phyloP scores from a whole-genome alignment of 2,888 invertebrate genomes.

The Pogonocherus hispidulus region DNA sequence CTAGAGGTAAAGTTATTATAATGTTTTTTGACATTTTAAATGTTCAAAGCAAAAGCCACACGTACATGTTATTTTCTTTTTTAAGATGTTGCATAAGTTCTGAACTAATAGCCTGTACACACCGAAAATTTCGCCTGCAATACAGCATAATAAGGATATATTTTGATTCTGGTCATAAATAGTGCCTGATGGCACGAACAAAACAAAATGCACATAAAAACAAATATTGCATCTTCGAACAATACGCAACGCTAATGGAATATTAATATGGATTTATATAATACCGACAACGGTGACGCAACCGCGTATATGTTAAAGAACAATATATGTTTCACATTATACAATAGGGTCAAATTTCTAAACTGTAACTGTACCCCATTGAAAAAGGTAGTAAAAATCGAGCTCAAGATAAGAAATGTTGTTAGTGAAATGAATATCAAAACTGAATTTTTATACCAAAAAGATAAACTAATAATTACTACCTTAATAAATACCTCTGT shows the following conservation, averaged over 20 bases:
- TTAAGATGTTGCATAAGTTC: background rate
- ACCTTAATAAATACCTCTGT: too few species aligned
- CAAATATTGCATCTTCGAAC: slow-evolving; percentile 27
- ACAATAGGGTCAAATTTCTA: background rate
- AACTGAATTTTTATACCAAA: too few species aligned
- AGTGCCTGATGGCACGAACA: slow-evolving; percentile 2
- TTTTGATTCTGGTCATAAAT: slow-evolving; percentile 19
- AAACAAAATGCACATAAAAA: slow-evolving; percentile 24
- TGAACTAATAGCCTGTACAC: background rate
- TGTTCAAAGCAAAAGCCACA: too few species aligned
- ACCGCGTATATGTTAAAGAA: background rate
- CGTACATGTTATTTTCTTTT: background rate
- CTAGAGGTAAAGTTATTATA: too few species aligned
- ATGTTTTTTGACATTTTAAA: too few species aligned
- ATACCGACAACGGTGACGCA: slow-evolving; percentile 9
- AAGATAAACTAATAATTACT: too few species aligned
- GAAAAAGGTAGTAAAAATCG: too few species aligned
- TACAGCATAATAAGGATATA: background rate
- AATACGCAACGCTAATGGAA: slow-evolving; percentile 7
- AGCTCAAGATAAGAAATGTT: too few species aligned
- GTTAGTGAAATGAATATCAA: too few species aligned
- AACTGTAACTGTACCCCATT: too few species aligned
- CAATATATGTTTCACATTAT: background rate
- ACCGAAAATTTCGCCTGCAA: background rate
- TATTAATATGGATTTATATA: slow-evolving; percentile 23